Evolutionary conservation across 2,797 vertebrate genomes (phyloP), one percentile per base, ranked within the genome.

Genomic region (Channa striata): DNA sequence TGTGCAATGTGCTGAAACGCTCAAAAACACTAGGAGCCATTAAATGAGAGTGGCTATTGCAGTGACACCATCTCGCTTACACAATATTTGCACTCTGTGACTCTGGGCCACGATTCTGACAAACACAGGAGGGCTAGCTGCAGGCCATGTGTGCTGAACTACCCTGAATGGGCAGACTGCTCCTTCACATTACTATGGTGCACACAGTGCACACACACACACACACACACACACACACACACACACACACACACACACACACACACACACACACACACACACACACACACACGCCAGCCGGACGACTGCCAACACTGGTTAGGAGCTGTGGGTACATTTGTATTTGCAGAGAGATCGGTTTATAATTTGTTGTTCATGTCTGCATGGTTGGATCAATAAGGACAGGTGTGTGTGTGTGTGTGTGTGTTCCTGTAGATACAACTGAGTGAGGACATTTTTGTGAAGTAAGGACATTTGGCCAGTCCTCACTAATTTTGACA

Each of bases 41-140:
- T 77, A 80, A 76, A 65, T 57, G 57, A 74, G 81, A 72, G 56
- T 16, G 25, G 47, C 72, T 51, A 74, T 70, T 48, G 82, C 76
- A 80, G 70, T 75, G 87, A 89, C 88, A 83, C 74, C 76, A 59
- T 86, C 83, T 89, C 74, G n/a, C 66, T 89, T 78, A 80, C 85
- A 84, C 74, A 72, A 69, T 75, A 23, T 42, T 39, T 68, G 74
- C 50, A 58, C 75, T 74, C 53, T n/a, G 30, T 69, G 72, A 80
- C 72, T 36, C 23, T 12, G 36, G 50, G 71, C 68, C 34, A 37
- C 43, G 16, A 43, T 67, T 64, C 53, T 51, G 16, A 50, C 53
- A 42, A 59, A 30, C 25, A 48, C 39, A 13, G 8, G 42, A 16
- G 50, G 37, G n/a, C 30, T 46, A 2, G 78, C 83, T 80, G 66